Base-by-base conservation (phyloP, 2,888 invertebrate species). In the Lysandra coridon region DNA sequence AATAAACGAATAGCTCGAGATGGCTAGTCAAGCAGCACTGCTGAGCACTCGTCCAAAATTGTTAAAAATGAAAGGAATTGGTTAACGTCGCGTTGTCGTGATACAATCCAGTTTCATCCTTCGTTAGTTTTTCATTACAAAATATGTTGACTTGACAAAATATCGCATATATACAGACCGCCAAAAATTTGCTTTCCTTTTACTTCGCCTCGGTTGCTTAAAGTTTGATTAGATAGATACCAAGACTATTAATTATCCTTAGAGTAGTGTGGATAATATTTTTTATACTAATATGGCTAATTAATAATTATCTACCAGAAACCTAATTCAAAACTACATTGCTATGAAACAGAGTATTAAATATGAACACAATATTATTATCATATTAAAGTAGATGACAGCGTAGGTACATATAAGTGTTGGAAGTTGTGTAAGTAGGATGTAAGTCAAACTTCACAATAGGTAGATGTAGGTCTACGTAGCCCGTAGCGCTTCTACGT, bases 361-460 rank as follows among this genome's bases (percentile, higher is more conserved):
- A 33, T 14, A 69, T 69, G 33, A 14, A 69, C 14, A 64, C 10
- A 64, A 33, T 33, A 69, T 14, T 69, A 69, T 14, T 69, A 69
- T 69, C 14, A 33, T 33, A 69, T 69, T 33, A 69, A 69, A 33
- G 14, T 69, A 33, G 69, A 33, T 33, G 69, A 33, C 33, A 69
- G 69, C 14, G 69, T 69, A 23, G 23, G 23, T 23, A 23, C 23
- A 23, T 23, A 23, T 23, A 33, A 69, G 33, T 14, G 33, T 33
- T 69, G 69, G 33, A 69, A 33, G 33, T 69, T 69, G 33, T 33
- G 14, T 33, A 33, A 69, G 64, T 10, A 64, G 69, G 69, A 33
- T 69, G 33, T 69, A 69, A 69, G 69, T 33, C 69, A 69, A 69
- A 69, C 69, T 69, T 69, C 69, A 33, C 69, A 69, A 69, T 69